These are phyloP conservation scores for Strigamia transsilvanica DNA, from an alignment of 2,888 invertebrate genomes.

Conservation along the genomic window DNA sequence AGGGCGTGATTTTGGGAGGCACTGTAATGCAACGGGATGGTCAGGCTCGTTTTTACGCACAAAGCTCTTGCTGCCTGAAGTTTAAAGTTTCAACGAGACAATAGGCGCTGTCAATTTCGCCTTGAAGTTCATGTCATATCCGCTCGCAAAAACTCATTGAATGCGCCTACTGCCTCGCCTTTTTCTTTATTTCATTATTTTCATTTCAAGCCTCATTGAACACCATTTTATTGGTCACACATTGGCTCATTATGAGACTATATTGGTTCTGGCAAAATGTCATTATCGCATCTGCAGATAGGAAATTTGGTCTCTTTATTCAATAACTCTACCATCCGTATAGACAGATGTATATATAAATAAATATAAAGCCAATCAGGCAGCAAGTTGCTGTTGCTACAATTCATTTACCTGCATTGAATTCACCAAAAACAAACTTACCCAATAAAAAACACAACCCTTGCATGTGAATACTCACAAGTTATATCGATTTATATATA, in stretches of 20 bases:
- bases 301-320: constrained; percentile 31
- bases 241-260: background rate
- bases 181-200: background rate
- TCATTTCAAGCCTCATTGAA: background rate
- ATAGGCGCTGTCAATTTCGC: too few species aligned
- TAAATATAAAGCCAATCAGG: constrained; percentile 37
- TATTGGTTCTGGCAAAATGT: constrained; percentile 3
- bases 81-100: background rate
- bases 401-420: constrained; percentile 45
- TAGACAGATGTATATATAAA: background rate
- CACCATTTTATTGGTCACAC: constrained; percentile 4
- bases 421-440: constrained; percentile 40
- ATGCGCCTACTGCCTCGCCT: background rate
- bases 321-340: background rate
- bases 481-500: background rate
- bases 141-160: background rate
- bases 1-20: constrained; percentile 85
- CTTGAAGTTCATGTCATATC: too few species aligned
- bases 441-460: constrained; percentile 20
- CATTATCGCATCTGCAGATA: constrained; percentile 36
- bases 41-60: constrained; percentile 17
- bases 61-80: constrained; percentile 25
- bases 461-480: background rate
- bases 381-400: constrained; percentile 46
- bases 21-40: constrained; percentile 67